Base-by-base conservation (phyloP, 2,113 vertebrate genomes). In the Xiphias gladius region DNA sequence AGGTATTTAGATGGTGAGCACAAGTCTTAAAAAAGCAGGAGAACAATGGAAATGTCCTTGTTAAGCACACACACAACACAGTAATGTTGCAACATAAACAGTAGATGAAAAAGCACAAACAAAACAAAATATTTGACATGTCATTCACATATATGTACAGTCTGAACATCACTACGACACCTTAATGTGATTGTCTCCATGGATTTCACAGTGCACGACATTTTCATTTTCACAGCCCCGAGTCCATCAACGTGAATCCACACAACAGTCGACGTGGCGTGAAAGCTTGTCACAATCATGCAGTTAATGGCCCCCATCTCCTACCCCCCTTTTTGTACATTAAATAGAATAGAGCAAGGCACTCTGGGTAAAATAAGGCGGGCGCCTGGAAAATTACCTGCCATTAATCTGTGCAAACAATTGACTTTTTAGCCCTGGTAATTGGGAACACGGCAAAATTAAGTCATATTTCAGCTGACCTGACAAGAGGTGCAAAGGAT, bases 401-500 rank as follows among this genome's bases (percentile, higher is more conserved):
- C 82, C 82, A 89, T 94, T 93, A 94, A 93, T 94, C 91, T 92
- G 91, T 94, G 92, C 93, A 95, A 95, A 95, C 92, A 82, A 89
- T 94, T 93, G 87, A 90, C 91, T 93, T 93, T 86, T 88, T 80
- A 90, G 85, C 86, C 82, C 80, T 26, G 19, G 66, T 89, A 90
- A 95, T 94, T 87, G 86, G 67, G 66, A 89, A 89, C 79, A 90
- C 73, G 39, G 79, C 86, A 70, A 92, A 95, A 94, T 93, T 86
- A 94, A 93, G 88, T 92, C 46, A 30, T 93, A 90, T 93, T 92
- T 94, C 88, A 93, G 71, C 79, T 20, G 81, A 83, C 46, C 79
- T 79, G 90, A 91, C 88, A 80, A 85, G 59, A 91, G 81, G 70
- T 62, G 79, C 48, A 17, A 80, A 86, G 84, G 64, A 79, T 81